phyloP scores from a whole-genome alignment of 2,113 vertebrate genomes.

The Probosciger aterrimus region DNA sequence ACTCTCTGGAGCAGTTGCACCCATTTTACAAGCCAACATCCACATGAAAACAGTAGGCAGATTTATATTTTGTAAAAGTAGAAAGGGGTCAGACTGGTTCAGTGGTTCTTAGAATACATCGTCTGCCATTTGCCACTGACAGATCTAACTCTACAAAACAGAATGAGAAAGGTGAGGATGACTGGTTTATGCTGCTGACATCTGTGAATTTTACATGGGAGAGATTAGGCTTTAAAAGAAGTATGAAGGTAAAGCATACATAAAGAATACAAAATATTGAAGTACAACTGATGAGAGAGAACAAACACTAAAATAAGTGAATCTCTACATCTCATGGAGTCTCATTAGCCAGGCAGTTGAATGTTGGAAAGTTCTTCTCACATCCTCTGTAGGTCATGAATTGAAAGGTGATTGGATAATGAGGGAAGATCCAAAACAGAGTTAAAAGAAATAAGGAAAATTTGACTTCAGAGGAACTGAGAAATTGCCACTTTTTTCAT shows the following conservation, averaged over 20 bases:
- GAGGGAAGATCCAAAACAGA: not conserved
- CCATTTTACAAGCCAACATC: not conserved
- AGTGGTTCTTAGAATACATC: not conserved
- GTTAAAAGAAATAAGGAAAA: slow-evolving; percentile 14
- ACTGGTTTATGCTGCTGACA: not conserved
- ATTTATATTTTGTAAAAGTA: not conserved
- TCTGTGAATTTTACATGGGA: not conserved
- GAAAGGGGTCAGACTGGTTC: not conserved
- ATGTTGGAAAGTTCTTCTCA: not conserved
- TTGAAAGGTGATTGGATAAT: not conserved
- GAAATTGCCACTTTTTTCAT: not conserved
- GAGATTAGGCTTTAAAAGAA: not conserved
- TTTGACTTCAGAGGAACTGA: not conserved
- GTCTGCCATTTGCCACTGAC: not conserved
- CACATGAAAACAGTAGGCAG: not conserved
- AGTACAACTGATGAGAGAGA: not conserved
- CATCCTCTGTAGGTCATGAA: not conserved
- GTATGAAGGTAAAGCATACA: not conserved
- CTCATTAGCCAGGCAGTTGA: not conserved
- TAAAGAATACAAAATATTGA: not conserved
- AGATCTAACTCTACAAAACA: not conserved
- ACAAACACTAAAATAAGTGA: not conserved
- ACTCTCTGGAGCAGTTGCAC: not conserved
- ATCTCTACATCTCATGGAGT: not conserved
- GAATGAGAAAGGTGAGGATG: not conserved